phyloP scores from a whole-genome alignment of 2,888 invertebrate species.

The Allophyes oxyacanthae region DNA sequence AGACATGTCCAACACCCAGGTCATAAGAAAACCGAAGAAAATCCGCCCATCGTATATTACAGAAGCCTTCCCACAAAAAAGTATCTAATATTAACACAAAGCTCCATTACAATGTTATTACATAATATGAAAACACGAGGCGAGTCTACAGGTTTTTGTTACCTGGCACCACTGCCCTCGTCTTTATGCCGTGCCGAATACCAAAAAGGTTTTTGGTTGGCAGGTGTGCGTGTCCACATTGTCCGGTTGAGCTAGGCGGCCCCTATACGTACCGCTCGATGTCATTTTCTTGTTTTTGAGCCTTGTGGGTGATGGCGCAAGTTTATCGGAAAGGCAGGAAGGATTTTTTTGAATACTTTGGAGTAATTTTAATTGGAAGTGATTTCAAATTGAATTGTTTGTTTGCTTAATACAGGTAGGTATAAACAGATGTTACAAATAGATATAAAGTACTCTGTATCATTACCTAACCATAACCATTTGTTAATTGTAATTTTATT shows the following conservation, averaged over 20 bases:
- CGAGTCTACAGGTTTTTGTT: constrained; percentile 44
- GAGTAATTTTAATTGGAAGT: no score
- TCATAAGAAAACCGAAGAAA: background rate
- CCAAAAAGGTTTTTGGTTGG: constrained; percentile 58
- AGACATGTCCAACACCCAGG: no score
- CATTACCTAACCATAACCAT: no score
- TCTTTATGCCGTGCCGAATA: constrained; percentile 52
- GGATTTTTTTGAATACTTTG: background rate
- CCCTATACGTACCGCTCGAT: constrained; percentile 50
- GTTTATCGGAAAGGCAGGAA: background rate
- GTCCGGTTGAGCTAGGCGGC: constrained; percentile 53
- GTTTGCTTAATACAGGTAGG: no score
- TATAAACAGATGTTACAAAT: no score
- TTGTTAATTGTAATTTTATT: no score
- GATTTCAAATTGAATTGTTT: no score
- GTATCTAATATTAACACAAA: constrained; percentile 23
- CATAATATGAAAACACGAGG: constrained; percentile 32
- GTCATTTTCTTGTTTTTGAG: constrained; percentile 60
- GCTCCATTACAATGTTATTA: constrained; percentile 45
- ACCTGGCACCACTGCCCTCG: constrained; percentile 33
- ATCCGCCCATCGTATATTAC: background rate
- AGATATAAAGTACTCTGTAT: no score
- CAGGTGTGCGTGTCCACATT: constrained; percentile 61
- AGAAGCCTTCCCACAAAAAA: constrained; percentile 6
- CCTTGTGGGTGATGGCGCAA: constrained; percentile 33